Conservation (phyloP, 2,113 vertebrate species). For the Axis porcinus region DNA sequence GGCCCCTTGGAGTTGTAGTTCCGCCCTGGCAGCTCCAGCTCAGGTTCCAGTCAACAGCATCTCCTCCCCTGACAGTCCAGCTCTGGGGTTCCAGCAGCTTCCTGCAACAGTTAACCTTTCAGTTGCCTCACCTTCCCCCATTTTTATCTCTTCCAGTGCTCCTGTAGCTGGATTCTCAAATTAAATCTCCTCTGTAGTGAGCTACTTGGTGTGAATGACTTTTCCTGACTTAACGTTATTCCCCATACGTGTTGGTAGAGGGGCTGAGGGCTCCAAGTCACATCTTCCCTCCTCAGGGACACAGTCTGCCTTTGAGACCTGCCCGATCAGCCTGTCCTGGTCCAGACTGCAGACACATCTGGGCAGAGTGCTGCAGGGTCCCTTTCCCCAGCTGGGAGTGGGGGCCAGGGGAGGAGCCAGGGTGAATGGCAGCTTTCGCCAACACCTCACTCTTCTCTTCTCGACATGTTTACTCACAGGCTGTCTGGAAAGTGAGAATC, state of each 20-base stretch:
- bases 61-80: not conserved
- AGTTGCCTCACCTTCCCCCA: not conserved
- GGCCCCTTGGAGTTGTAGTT: not conserved
- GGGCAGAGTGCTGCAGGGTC: conserved; percentile 7
- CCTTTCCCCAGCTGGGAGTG: conserved; percentile 4
- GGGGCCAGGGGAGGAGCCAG: conserved; percentile 47
- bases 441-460: conserved; percentile 64
- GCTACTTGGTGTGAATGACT: not conserved
- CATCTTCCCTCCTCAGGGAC: not conserved
- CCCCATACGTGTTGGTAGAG: not conserved
- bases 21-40: not conserved
- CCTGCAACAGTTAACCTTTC: not conserved
- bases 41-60: not conserved
- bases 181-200: not conserved
- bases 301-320: not conserved
- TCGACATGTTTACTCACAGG: conserved; percentile 75
- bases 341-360: conserved; percentile 4
- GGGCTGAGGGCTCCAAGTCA: too few species aligned
- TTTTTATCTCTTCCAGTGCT: not conserved
- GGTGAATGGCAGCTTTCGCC: conserved; percentile 62
- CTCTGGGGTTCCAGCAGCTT: not conserved
- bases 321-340: not conserved
- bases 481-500: conserved; percentile 74
- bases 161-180: not conserved
- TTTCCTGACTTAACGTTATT: not conserved